These are phyloP conservation scores for Mesorhabditis belari DNA, from an alignment of 2,888 invertebrate species.

Conservation along the genomic window DNA sequence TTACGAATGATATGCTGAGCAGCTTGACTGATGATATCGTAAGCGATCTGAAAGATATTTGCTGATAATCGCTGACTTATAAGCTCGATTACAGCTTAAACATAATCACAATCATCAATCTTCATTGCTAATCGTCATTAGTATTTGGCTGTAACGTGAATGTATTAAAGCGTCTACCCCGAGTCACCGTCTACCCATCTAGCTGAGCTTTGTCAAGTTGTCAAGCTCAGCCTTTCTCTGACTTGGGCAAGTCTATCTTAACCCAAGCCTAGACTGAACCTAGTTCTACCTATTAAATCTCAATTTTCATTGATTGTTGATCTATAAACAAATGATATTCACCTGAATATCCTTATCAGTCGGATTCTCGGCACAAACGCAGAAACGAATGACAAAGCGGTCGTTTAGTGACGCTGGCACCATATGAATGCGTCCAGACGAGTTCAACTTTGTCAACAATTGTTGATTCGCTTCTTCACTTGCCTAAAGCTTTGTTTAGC, in stretches of 20 bases:
- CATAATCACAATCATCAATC: too few relatives aligned
- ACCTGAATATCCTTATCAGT: conserved; percentile 64
- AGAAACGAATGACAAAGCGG: conserved; percentile 63
- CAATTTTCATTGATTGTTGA: too few relatives aligned
- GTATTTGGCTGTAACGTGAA: too few relatives aligned
- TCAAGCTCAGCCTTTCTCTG: too few relatives aligned
- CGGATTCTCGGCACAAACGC: conserved; percentile 83
- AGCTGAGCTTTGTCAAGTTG: too few relatives aligned
- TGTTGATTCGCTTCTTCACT: conserved; percentile 77
- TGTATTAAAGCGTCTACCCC: too few relatives aligned
- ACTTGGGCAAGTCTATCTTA: too few relatives aligned
- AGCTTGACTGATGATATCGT: conserved; percentile 55
- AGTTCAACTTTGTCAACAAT: conserved; percentile 81
- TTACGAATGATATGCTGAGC: conserved; percentile 65
- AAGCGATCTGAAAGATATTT: conserved; percentile 53
- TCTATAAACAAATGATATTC: neutral
- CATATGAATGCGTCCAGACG: conserved; percentile 91
- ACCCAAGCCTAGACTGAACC: too few relatives aligned
- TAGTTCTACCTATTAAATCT: neutral
- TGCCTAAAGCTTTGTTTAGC: conserved; percentile 16
- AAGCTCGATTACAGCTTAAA: too few relatives aligned
- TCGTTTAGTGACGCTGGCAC: conserved; percentile 57
- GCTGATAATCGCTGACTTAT: too few relatives aligned
- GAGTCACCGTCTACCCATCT: too few relatives aligned
- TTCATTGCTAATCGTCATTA: too few relatives aligned